phyloP scores from a whole-genome alignment of 1,140 invertebrate species.

The Drosophila ohnishii region DNA sequence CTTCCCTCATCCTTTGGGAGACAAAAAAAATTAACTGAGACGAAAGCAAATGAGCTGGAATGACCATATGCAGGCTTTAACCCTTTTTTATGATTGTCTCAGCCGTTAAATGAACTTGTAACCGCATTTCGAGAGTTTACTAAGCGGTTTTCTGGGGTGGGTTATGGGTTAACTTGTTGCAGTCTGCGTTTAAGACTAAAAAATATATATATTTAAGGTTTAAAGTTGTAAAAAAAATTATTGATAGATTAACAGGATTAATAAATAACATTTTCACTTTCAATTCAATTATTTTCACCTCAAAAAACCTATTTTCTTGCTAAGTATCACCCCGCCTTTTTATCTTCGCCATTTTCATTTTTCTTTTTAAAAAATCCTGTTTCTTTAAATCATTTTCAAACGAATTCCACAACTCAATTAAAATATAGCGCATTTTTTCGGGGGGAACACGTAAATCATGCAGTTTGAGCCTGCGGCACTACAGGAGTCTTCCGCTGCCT shows the following conservation, averaged over 20 bases:
- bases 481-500: constrained; percentile 57
- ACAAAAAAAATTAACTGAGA: constrained; percentile 50
- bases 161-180: constrained; percentile 59
- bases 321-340: no score
- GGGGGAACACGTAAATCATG: constrained; percentile 56
- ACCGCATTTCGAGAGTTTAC: constrained; percentile 21
- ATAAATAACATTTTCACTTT: no score
- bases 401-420: no score
- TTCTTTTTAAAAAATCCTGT: no score
- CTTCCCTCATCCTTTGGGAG: constrained; percentile 20
- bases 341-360: no score
- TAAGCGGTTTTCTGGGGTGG: not conserved
- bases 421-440: no score
- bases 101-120: constrained; percentile 63
- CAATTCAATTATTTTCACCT: no score
- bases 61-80: constrained; percentile 43
- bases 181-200: not conserved
- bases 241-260: no score
- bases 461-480: constrained; percentile 32
- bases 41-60: constrained; percentile 66
- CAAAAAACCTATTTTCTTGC: no score
- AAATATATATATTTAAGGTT: not conserved
- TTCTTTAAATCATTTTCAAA: no score
- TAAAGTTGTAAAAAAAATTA: not conserved
- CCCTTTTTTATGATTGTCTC: constrained; percentile 64